phyloP scores from a whole-genome alignment of 2,797 vertebrate species.

The Phaenicophaeus curvirostris region DNA sequence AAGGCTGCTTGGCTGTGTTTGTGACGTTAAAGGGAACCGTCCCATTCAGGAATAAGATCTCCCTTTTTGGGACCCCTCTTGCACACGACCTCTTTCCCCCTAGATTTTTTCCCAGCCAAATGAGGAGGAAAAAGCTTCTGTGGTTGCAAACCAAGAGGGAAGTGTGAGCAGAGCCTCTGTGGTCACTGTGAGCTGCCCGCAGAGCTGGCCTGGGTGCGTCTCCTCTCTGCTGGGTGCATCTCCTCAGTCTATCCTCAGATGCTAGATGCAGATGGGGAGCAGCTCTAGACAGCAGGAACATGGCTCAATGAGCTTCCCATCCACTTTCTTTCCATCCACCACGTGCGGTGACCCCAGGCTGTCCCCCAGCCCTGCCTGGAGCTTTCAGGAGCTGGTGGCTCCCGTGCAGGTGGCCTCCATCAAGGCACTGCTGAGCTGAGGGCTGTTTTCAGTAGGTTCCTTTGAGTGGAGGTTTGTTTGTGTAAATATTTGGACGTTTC shows the following conservation, averaged over 20 bases:
- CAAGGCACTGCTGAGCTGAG: not conserved
- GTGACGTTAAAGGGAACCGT: not conserved
- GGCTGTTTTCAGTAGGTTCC: constrained; percentile 47
- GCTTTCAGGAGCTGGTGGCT: not conserved
- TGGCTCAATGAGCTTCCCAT: not conserved
- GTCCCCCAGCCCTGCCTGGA: not conserved
- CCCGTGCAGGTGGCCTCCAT: constrained; percentile 33
- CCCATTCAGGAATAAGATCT: no score
- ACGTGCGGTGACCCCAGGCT: not conserved
- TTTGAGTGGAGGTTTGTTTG: constrained; percentile 55
- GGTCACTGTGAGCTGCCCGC: not conserved
- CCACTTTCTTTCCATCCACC: not conserved
- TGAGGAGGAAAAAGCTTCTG: not conserved
- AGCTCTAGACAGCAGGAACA: not conserved
- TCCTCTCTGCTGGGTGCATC: no score
- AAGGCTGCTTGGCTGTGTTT: not conserved
- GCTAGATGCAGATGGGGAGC: rapidly evolving
- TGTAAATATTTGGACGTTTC: constrained; percentile 67
- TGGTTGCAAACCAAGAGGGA: not conserved
- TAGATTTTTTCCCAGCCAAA: not conserved
- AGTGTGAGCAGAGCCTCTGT: no score
- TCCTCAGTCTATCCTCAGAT: rapidly evolving
- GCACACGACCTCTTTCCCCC: not conserved
- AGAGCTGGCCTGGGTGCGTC: not conserved
- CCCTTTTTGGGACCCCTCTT: not conserved